Conservation (phyloP, 1,140 invertebrate species). For the Potamilus streckersoni region DNA sequence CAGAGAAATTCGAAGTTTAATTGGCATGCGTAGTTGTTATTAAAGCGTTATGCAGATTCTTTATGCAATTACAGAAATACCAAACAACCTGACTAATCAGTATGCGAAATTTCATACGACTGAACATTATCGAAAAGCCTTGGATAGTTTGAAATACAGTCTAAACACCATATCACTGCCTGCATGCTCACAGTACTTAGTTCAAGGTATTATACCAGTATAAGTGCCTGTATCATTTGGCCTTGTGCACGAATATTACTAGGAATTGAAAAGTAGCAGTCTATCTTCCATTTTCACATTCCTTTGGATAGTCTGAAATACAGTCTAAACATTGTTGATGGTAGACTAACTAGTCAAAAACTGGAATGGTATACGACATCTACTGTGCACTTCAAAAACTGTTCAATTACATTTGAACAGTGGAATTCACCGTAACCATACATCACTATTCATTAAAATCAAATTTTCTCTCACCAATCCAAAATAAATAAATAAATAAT, state of each 20-base stretch:
- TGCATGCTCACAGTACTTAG: conserved; percentile 30
- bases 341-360: conserved; percentile 22
- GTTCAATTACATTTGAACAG: conserved; percentile 35
- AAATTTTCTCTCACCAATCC: conserved; percentile 26
- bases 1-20: too few relatives aligned
- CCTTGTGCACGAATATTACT: background rate
- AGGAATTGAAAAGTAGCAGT: conserved; percentile 9
- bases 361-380: conserved; percentile 39
- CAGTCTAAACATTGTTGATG: too few relatives aligned
- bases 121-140: conserved; percentile 31
- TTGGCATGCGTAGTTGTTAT: too few relatives aligned
- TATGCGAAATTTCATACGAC: too few relatives aligned
- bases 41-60: too few relatives aligned
- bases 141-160: conserved; percentile 43
- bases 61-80: too few relatives aligned
- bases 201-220: conserved; percentile 31
- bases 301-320: too few relatives aligned
- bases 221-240: conserved; percentile 33
- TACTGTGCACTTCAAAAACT: conserved; percentile 42
- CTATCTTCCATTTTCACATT: conserved; percentile 38
- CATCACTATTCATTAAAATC: conserved; percentile 40
- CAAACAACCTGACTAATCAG: too few relatives aligned
- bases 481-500: conserved; percentile 42
- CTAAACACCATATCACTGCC: conserved; percentile 35
- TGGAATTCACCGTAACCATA: conserved; percentile 31